Evolutionary conservation across 2,888 invertebrate species (phyloP).

Genomic region (Drosophila suboccidentalis): DNA sequence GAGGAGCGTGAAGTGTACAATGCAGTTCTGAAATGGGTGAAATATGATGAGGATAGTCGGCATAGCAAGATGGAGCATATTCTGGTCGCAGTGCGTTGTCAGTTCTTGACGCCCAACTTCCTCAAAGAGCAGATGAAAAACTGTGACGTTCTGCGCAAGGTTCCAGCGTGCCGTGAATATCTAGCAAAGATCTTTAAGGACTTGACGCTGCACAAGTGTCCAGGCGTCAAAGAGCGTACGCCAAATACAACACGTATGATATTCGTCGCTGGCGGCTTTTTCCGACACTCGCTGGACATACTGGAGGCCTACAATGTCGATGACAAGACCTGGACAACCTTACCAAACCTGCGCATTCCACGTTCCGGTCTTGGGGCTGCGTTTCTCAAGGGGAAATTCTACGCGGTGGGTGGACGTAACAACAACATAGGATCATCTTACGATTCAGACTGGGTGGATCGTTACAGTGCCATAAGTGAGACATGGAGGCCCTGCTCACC

Average conservation of each 20-base stretch:
- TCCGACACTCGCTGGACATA: conserved; percentile 93
- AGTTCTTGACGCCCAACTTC: conserved; percentile 96
- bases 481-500: conserved; percentile 95
- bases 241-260: conserved; percentile 96
- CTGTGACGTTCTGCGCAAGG: conserved; percentile 94
- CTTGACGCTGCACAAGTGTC: conserved; percentile 94
- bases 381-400: conserved; percentile 94
- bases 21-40: conserved; percentile 96
- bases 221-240: conserved; percentile 93
- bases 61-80: conserved; percentile 95
- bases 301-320: conserved; percentile 96
- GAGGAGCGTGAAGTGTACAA: conserved; percentile 97
- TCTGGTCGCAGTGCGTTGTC: conserved; percentile 95
- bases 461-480: conserved; percentile 93
- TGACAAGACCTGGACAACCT: conserved; percentile 93
- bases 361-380: conserved; percentile 95
- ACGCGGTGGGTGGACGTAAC: conserved; percentile 96
- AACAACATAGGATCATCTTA: conserved; percentile 95
- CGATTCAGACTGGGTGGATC: conserved; percentile 93
- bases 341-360: conserved; percentile 94
- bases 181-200: conserved; percentile 96
- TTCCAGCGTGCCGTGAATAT: conserved; percentile 95
- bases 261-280: conserved; percentile 96
- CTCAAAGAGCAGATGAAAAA: conserved; percentile 96
- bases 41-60: conserved; percentile 93